phyloP scores from a whole-genome alignment of 2,797 vertebrate genomes.

The Buphagus erythrorhynchus region DNA sequence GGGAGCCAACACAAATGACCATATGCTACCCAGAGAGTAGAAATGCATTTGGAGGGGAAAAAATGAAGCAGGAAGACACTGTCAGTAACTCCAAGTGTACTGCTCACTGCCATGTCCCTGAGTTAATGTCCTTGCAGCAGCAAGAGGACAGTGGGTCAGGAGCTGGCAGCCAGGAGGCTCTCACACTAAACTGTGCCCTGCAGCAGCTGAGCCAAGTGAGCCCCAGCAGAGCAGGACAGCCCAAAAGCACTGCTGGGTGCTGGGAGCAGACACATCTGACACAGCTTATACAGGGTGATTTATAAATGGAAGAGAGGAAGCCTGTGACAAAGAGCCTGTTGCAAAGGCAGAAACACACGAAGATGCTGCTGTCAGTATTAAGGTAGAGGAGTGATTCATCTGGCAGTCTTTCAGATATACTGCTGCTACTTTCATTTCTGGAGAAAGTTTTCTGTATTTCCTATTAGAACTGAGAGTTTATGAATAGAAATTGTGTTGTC shows the following conservation, averaged over 20 bases:
- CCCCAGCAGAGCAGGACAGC: not conserved
- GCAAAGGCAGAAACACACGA: not conserved
- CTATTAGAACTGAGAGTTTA: not conserved
- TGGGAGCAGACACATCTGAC: not conserved
- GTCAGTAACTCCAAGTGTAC: not conserved
- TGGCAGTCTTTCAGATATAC: not conserved
- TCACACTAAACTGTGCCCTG: not conserved
- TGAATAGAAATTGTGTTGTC: not conserved
- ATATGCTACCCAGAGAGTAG: not conserved
- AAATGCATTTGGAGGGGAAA: not conserved
- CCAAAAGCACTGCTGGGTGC: not conserved
- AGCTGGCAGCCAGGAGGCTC: rapidly evolving
- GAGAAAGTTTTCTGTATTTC: not conserved
- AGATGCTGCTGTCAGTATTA: not conserved
- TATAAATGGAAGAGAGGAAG: not conserved
- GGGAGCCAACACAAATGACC: not conserved
- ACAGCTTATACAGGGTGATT: not conserved
- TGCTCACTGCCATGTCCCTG: not conserved
- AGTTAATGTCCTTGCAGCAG: not conserved
- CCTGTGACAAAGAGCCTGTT: not conserved
- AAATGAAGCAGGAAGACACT: not conserved
- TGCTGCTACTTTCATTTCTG: not conserved
- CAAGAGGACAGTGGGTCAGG: rapidly evolving
- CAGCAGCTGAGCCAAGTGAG: not conserved
- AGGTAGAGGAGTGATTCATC: not conserved